phyloP scores from a whole-genome alignment of 2,888 invertebrate species.

The Andrena chrysosceles region DNA sequence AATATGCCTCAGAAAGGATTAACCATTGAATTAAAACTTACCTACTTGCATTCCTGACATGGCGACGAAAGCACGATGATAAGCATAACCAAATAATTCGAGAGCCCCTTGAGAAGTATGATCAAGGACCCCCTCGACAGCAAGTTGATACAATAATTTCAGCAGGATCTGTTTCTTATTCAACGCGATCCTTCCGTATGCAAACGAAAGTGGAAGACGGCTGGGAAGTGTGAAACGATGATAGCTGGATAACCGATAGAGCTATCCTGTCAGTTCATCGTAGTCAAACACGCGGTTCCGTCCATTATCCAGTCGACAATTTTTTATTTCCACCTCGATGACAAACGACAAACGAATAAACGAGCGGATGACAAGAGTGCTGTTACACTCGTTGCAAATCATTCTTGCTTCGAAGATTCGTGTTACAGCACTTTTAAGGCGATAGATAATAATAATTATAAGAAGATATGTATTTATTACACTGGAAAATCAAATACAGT shows the following conservation, averaged over 20 bases:
- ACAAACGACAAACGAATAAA: constrained; percentile 38
- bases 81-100: constrained; percentile 60
- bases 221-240: constrained; percentile 25
- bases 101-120: not conserved
- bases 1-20: not conserved
- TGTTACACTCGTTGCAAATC: not conserved
- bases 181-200: constrained; percentile 46
- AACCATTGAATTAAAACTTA: constrained; percentile 42
- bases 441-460: too few species aligned
- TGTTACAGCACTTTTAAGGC: not conserved
- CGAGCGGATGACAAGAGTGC: not conserved
- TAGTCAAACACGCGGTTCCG: constrained; percentile 34
- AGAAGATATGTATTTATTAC: too few species aligned
- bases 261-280: constrained; percentile 53
- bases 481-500: too few species aligned
- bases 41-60: constrained; percentile 58
- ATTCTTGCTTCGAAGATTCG: not conserved
- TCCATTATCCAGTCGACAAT: constrained; percentile 20
- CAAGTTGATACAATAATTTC: constrained; percentile 58
- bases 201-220: constrained; percentile 45
- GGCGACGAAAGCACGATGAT: constrained; percentile 22
- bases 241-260: constrained; percentile 36
- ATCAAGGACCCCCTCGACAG: constrained; percentile 9
- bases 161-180: constrained; percentile 52
- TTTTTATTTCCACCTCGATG: constrained; percentile 28